Conservation (phyloP, 2,113 vertebrate species). For the Mirza zaza region DNA sequence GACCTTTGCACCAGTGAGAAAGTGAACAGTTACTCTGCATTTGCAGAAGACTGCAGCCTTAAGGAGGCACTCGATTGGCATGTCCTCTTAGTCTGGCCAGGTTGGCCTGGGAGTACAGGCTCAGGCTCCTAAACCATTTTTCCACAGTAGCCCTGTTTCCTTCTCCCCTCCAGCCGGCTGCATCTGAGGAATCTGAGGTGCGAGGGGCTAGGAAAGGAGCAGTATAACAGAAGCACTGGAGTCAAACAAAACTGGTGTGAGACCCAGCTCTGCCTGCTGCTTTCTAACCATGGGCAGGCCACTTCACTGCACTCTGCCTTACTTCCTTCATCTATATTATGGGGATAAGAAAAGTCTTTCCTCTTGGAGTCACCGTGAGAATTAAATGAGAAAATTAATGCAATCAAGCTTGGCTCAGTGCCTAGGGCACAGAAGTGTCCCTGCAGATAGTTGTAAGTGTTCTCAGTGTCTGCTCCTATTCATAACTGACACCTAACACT, state of each 20-base stretch:
- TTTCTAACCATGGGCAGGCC: neutral
- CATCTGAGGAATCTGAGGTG: neutral
- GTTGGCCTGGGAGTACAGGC: neutral
- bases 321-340: neutral
- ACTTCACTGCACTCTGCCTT: neutral
- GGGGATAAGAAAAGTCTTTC: neutral
- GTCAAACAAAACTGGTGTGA: neutral
- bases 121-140: neutral
- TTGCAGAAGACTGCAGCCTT: neutral
- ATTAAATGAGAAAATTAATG: neutral
- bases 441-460: fast-evolving
- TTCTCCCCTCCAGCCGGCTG: neutral
- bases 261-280: neutral
- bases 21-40: too few species aligned
- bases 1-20: neutral
- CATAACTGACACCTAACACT: neutral
- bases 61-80: too few species aligned
- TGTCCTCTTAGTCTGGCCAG: neutral
- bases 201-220: too few species aligned
- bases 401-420: neutral
- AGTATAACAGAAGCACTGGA: neutral
- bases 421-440: neutral
- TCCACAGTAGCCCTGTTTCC: neutral
- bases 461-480: neutral
- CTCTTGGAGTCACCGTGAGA: neutral